Base-by-base conservation (phyloP, 2,888 invertebrate genomes). In the Nephrotoma guestfalica region DNA sequence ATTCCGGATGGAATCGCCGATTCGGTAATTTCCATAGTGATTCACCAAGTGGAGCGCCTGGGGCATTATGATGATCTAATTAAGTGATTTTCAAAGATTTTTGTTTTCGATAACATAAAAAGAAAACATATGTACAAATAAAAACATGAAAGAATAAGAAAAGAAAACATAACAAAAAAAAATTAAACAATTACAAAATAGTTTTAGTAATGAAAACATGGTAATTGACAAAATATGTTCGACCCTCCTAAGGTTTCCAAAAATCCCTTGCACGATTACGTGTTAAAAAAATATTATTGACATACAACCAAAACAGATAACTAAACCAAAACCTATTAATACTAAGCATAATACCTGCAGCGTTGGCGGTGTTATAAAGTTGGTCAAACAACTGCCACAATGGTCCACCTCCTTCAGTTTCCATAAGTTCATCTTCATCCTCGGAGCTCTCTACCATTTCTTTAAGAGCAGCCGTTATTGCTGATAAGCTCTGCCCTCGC, bases 11-110 rank as follows among this genome's bases (percentile, higher is more conserved):
- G 88, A 95, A 95, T 87, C 98, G 93, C 85, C 95, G 96, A 6
- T 97, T 97, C 0, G 99, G 99, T 87, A 99, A 92, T 89, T 97
- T 96, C 94, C 97, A 96, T 92, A 99, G 97, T 0, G 98, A 97
- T 90, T 98, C 98, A 41, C 97, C 96, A 90, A 98, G 93, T n/a
- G 95, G 93, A 1, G 94, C 93, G n/a, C 97, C 98, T 92, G 92
- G 90, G 87, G 91, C 90, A 13, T 92, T 91, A 41, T 91, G 91
- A 89, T 91, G 91, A 87, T 92, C 91, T 89, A 88, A 89, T 88
- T 87, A 85, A 88, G 40, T 43, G 43, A 86, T 86, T 86, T 45
- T 86, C 45, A 40, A 47, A 71, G 18, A 9, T 45, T 86, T 86
- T 86, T 86, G 43, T 86, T 86, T 86, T 86, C 47, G 87, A 87